Evolutionary conservation across 2,888 invertebrate species (phyloP), one percentile per base, ranked within the genome.

Genomic region (Sinohyriopsis cumingii): DNA sequence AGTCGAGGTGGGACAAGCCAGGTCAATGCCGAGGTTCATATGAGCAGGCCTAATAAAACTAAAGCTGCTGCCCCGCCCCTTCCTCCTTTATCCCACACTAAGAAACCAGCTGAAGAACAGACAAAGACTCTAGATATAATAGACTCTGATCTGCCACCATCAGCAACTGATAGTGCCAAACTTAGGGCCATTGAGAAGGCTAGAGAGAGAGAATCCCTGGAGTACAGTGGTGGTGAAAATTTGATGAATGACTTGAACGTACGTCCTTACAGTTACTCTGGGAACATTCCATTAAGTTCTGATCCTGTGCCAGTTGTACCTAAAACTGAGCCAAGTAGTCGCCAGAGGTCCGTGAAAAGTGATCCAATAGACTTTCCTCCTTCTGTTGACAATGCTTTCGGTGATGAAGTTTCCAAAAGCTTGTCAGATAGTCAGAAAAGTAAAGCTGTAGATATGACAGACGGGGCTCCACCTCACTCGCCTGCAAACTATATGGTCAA

Each of bases 141-240:
- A 24, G 77, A 75, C 57, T 62, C 71, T 22, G 73, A 75, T 45
- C 69, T 71, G n/a, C 55, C 68, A 22, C 69, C 75, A 61, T 77
- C 77, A 7, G 78, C 78, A 19, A 82, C 81, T 55, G 81, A 82
- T 62, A 82, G 81, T 76, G 81, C 81, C 22, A 82, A 82, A 72
- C 76, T 82, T 28, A 72, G 81, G 69, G 81, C 81, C 45, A 74
- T 82, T n/a, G 77, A 75, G 62, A 67, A 77, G 65, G 79, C 77
- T 55, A 70, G 73, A 45, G 69, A 65, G 28, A 68, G 68, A 28
- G 76, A 78, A 25, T 64, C 59, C 7, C 73, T 68, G 55, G 62
- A 65, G 33, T 68, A 68, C 59, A 55, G 24, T 12, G 64, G 60
- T 5, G 72, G 75, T 53, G 73, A 75, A 64, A 63, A 28, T 45